Evolutionary conservation across 2,113 vertebrate species (phyloP), one percentile per base, ranked within the genome.

Genomic region (Onychostruthus taczanowskii): DNA sequence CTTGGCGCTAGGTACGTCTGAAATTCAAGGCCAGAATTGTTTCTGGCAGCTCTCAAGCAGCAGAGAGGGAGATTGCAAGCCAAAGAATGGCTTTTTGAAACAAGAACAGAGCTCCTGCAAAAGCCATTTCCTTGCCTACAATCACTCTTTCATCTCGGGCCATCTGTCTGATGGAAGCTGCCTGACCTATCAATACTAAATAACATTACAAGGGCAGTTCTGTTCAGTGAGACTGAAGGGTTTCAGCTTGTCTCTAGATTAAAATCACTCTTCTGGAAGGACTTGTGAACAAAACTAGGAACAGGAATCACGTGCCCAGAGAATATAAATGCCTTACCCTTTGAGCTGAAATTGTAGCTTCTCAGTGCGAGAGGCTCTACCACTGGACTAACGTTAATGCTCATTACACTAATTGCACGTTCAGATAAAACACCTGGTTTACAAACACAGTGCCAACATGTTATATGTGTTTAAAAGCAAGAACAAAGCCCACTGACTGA

Each of bases 51-150:
- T 75, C 74, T 85, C 77, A 63, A 62, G 89, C 77, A 77, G 62
- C 62, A 94, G 58, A 68, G 35, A 55, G 21, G 19, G 20, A 75
- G 30, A 81, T 31, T 44, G 31, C 33, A 58, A 76, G 94, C 84
- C 93, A 91, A 91, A 82, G 59, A 81, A 83, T 16, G 72, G 69
- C 31, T 95, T 96, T 96, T 87, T 91, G 87, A 93, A 95, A 86
- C 62, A 68, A 76, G 78, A 91, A 73, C 33, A 91, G 77, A 82
- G 58, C 46, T 87, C 52, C 87, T 94, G 89, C 58, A 89, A 93
- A 91, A 94, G 53, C 58, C 68, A 94, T 94, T 95, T 95, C 47
- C 84, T 94, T 91, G 55, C 86, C 89, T 92, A 59, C 58, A 92
- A 59, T 87, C 59, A 44, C 35, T 70, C 91, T 95, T 93, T 96